A percentile compares a stretch with the other conserved stretches of the same genome.
These are phyloP conservation scores for Xenotilapia longispinis DNA, from an alignment of 2,113 vertebrate genomes.

Conservation along the genomic window DNA sequence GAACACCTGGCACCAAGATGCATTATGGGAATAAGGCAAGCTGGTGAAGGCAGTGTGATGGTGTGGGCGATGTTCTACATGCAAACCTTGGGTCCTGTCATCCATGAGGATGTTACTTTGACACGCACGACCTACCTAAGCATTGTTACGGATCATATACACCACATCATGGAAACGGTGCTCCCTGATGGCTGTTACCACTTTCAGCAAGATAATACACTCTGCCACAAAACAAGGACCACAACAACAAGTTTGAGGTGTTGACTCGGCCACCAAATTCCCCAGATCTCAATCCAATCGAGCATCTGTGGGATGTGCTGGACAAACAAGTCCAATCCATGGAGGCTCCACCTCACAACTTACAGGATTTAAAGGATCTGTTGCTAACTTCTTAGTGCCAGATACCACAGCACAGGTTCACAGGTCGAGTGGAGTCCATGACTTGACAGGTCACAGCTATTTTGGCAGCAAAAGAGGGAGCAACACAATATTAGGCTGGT, in stretches of 20 bases:
- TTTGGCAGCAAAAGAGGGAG: not conserved
- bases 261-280: not conserved
- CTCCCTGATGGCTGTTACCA: not conserved
- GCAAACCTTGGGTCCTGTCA: not conserved
- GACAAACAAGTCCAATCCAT: not conserved
- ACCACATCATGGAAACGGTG: not conserved
- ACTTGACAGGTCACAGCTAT: not conserved
- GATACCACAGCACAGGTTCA: not conserved
- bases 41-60: not conserved
- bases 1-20: not conserved
- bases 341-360: not conserved
- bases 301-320: not conserved
- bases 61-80: not conserved
- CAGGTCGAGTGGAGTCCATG: not conserved
- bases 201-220: not conserved
- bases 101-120: not conserved
- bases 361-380: not conserved
- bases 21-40: not conserved
- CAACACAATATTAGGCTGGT: not conserved
- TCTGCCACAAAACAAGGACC: not conserved
- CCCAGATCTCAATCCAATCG: not conserved
- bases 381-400: not conserved
- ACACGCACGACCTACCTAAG: not conserved
- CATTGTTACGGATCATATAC: not conserved
- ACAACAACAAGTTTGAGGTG: not conserved